These are phyloP conservation scores for Scomberomorus guttatus DNA, from an alignment of 2,797 vertebrate genomes.

Conservation along the genomic window DNA sequence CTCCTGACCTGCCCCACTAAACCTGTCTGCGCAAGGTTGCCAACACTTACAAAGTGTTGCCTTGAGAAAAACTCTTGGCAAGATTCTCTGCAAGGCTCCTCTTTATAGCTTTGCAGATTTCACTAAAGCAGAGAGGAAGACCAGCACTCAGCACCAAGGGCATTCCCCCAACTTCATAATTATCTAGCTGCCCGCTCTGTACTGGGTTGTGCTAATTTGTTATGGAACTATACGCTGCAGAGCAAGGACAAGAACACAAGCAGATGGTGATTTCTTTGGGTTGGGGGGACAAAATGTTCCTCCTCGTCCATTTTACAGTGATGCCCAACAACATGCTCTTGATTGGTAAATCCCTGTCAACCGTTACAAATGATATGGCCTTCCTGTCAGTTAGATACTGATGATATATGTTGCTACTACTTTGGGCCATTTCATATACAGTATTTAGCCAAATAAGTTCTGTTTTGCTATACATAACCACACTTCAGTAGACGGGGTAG, in stretches of 20 bases:
- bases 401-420: background rate
- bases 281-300: background rate
- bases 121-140: constrained; percentile 19
- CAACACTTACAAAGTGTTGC: background rate
- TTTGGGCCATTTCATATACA: background rate
- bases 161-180: constrained; percentile 12
- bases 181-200: background rate
- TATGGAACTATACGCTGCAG: background rate
- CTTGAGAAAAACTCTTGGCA: constrained; percentile 19
- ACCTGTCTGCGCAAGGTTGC: background rate
- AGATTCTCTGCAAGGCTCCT: constrained; percentile 31
- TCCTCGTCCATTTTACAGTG: background rate
- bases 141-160: background rate
- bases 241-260: constrained; percentile 1
- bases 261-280: background rate
- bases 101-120: constrained; percentile 37
- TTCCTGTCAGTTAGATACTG: background rate
- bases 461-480: background rate
- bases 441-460: background rate
- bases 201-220: background rate
- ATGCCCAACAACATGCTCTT: background rate
- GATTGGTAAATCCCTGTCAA: background rate
- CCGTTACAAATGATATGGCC: background rate
- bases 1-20: constrained; percentile 14
- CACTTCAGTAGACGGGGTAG: background rate